phyloP scores from a whole-genome alignment of 2,113 vertebrate genomes.

The Diadophis punctatus region DNA sequence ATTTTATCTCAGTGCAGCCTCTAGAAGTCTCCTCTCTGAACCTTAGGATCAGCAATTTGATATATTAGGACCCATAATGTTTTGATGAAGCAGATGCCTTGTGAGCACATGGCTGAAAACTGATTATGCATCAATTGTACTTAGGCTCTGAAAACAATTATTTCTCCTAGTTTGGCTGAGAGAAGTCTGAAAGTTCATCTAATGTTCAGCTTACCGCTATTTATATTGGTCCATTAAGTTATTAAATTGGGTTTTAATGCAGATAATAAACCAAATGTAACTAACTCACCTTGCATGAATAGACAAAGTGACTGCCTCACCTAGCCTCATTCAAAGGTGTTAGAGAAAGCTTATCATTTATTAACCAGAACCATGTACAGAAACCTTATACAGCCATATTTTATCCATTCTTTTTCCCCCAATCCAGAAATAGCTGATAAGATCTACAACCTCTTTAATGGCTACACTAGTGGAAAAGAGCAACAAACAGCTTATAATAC shows the following conservation, averaged over 20 bases:
- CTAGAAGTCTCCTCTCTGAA: neutral
- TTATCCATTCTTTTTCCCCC: neutral
- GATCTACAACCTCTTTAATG: constrained; percentile 98
- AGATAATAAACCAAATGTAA: neutral
- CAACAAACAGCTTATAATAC: constrained; percentile 98
- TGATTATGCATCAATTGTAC: neutral
- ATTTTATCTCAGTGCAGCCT: neutral
- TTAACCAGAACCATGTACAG: neutral
- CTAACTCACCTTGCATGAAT: neutral
- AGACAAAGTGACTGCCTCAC: neutral
- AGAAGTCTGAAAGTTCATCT: neutral
- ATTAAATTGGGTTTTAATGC: neutral
- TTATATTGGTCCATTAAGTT: neutral
- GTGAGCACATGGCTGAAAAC: neutral
- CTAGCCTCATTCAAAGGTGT: neutral
- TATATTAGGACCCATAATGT: neutral
- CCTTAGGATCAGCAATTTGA: neutral
- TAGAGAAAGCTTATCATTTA: neutral
- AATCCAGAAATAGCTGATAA: constrained; percentile 92
- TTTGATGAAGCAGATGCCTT: neutral
- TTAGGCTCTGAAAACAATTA: neutral
- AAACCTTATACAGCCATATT: neutral
- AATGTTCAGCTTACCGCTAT: neutral
- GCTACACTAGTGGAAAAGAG: constrained; percentile 97
- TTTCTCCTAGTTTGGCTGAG: neutral